Conservation (phyloP, 2,797 vertebrate species). For the Paratrypauchen microcephalus region DNA sequence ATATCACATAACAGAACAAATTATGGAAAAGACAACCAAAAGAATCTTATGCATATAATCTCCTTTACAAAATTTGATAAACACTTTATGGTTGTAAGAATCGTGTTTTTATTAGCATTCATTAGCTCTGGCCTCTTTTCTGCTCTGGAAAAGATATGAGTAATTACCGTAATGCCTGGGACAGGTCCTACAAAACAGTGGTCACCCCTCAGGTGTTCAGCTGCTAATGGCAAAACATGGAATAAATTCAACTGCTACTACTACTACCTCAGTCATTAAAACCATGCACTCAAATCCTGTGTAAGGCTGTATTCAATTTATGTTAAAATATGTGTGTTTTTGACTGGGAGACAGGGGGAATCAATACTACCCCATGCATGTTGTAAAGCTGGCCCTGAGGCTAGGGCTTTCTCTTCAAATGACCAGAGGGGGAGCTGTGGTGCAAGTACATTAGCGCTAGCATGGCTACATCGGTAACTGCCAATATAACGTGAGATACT, state of each 20-base stretch:
- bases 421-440: conserved; percentile 3
- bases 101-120: conserved; percentile 22
- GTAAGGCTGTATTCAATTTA: conserved; percentile 6
- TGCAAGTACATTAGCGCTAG: too few relatives aligned
- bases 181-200: conserved; percentile 9
- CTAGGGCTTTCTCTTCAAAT: neutral
- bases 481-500: neutral
- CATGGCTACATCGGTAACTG: neutral
- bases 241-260: neutral
- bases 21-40: too few relatives aligned
- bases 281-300: neutral
- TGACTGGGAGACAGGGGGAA: neutral
- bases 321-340: conserved; percentile 11
- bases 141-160: conserved; percentile 8
- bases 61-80: neutral
- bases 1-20: too few relatives aligned
- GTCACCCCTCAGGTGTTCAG: conserved; percentile 12
- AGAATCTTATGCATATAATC: neutral
- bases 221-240: conserved; percentile 12
- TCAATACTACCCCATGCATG: neutral
- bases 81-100: neutral
- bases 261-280: neutral
- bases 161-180: conserved; percentile 20
- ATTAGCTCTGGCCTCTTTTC: conserved; percentile 21
- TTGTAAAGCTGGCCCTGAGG: conserved; percentile 1